Percentiles rank a stretch among this genome's conserved stretches.
Evolutionary conservation across 2,113 vertebrate species (phyloP).

Genomic region (Aplodontia rufa): DNA sequence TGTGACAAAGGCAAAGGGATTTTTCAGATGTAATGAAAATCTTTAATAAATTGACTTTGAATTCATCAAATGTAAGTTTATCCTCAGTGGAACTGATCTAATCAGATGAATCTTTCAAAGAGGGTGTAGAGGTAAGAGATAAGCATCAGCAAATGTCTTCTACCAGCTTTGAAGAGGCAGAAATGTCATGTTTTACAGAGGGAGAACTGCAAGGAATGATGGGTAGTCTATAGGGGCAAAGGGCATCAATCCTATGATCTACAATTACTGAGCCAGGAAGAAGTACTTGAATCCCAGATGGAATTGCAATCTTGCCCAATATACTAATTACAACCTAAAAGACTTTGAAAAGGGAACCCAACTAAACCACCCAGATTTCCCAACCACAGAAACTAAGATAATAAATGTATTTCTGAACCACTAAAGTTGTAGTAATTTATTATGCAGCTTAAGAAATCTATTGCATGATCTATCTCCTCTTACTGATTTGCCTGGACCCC

Average conservation of each 20-base stretch:
- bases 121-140: background rate
- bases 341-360: background rate
- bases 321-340: background rate
- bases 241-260: background rate
- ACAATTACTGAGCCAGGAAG: background rate
- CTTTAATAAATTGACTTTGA: background rate
- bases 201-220: background rate
- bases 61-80: background rate
- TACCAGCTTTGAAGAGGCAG: background rate
- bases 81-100: background rate
- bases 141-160: background rate
- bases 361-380: background rate
- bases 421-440: background rate
- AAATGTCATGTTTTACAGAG: background rate
- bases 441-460: background rate
- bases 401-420: background rate
- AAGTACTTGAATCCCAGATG: background rate
- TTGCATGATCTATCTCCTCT: background rate
- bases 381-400: background rate
- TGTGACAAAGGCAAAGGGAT: background rate
- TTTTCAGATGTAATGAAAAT: background rate
- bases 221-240: background rate
- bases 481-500: background rate
- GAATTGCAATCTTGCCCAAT: background rate
- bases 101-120: background rate